A percentile compares a stretch with the other conserved stretches of the same genome.
Conservation (phyloP, 2,888 invertebrate species). For the Epirrhoe alternata region DNA sequence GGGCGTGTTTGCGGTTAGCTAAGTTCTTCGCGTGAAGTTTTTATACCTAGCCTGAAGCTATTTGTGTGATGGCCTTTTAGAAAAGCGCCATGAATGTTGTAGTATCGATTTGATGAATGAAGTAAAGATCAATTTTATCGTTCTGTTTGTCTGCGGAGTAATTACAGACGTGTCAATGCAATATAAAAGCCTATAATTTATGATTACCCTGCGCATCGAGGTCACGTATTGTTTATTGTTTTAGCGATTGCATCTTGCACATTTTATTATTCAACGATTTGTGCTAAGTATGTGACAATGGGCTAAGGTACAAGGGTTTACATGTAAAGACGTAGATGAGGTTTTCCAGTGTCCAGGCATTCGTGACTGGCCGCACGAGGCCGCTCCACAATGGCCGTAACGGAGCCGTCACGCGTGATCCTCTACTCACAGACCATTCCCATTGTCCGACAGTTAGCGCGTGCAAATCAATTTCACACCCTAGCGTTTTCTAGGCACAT, state of each 20-base stretch:
- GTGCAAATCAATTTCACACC: conserved; percentile 75
- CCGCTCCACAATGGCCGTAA: conserved; percentile 61
- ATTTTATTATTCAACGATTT: conserved; percentile 39
- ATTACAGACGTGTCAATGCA: conserved; percentile 17
- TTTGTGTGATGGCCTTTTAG: conserved; percentile 25
- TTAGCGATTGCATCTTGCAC: conserved; percentile 20
- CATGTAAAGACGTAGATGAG: conserved; percentile 46
- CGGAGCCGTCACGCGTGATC: conserved; percentile 68
- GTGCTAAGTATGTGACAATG: conserved; percentile 40
- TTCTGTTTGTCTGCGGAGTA: conserved; percentile 11
- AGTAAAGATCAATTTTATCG: conserved; percentile 3
- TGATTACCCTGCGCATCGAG: conserved; percentile 25
- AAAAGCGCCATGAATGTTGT: conserved; percentile 8
- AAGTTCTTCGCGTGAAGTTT: conserved; percentile 30
- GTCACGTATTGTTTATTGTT: conserved; percentile 32
- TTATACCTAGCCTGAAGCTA: conserved; percentile 27
- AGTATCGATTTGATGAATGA: conserved; percentile 23
- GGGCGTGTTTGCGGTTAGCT: conserved; percentile 51
- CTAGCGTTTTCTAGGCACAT: conserved; percentile 55
- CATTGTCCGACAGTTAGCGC: conserved; percentile 64
- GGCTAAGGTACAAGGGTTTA: conserved; percentile 29
- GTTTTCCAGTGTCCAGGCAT: conserved; percentile 46
- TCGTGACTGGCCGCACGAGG: conserved; percentile 73
- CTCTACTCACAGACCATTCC: conserved; percentile 57
- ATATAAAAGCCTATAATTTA: conserved; percentile 22